phyloP scores from a whole-genome alignment of 2,113 vertebrate species.

The Poecile atricapillus region DNA sequence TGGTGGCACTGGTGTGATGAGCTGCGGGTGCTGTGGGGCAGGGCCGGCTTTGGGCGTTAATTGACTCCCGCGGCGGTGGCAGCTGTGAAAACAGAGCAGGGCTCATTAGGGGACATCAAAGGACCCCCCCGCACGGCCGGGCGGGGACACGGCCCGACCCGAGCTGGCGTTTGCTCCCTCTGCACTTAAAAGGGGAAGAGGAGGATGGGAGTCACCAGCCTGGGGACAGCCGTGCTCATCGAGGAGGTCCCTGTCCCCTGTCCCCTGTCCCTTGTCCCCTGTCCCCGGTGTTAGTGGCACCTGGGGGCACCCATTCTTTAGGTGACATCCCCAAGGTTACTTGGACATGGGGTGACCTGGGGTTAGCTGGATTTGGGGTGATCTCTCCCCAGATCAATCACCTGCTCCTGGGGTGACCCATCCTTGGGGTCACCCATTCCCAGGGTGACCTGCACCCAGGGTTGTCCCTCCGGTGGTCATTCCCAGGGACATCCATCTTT shows the following conservation, averaged over 20 bases:
- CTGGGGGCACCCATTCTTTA: background rate
- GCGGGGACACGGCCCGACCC: background rate
- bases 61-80: background rate
- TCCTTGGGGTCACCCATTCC: background rate
- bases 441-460: background rate
- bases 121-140: background rate
- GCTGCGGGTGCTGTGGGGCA: background rate
- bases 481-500: background rate
- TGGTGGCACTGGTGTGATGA: background rate
- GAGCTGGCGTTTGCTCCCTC: background rate
- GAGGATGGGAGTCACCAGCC: background rate
- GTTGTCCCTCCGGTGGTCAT: background rate
- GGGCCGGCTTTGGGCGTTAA: background rate
- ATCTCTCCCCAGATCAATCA: background rate
- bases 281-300: background rate
- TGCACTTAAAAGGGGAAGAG: background rate
- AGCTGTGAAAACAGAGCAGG: constrained; percentile 59
- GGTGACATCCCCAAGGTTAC: background rate
- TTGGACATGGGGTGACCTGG: background rate
- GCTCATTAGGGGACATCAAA: constrained; percentile 57
- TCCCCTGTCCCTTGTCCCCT: background rate
- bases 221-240: background rate
- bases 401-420: background rate
- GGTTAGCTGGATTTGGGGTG: background rate
- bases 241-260: background rate